A percentile compares a stretch with the other conserved stretches of the same genome.
Conservation (phyloP, 2,888 invertebrate genomes). For the Hirtodrosophila histrioides region DNA sequence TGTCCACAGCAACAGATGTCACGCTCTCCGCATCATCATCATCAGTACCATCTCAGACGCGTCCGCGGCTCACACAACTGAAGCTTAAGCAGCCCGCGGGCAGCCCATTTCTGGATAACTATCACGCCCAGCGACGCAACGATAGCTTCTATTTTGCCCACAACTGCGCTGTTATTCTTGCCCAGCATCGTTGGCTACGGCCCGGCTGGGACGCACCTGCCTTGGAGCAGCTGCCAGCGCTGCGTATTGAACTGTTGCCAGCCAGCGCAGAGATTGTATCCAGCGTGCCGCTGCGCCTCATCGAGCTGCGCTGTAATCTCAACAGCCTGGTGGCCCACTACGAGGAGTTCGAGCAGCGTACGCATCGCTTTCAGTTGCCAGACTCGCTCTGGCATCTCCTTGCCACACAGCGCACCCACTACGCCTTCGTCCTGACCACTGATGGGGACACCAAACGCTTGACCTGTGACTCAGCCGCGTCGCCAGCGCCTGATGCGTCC, state of each 20-base stretch:
- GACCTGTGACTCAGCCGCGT: slow-evolving; percentile 42
- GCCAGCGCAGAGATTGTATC: slow-evolving; percentile 57
- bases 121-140: slow-evolving; percentile 81
- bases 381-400: slow-evolving; percentile 63
- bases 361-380: slow-evolving; percentile 62
- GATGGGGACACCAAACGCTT: slow-evolving; percentile 76
- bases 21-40: slow-evolving; percentile 3
- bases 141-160: slow-evolving; percentile 83
- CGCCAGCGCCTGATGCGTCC: not conserved
- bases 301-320: slow-evolving; percentile 80
- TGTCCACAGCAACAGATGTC: slow-evolving; percentile 35
- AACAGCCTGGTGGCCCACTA: slow-evolving; percentile 80
- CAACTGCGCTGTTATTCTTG: slow-evolving; percentile 82
- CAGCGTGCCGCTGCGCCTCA: slow-evolving; percentile 61
- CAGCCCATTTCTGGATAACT: slow-evolving; percentile 77
- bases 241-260: slow-evolving; percentile 39
- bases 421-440: slow-evolving; percentile 78
- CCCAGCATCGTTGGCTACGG: slow-evolving; percentile 82
- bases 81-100: slow-evolving; percentile 58
- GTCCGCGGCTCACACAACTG: slow-evolving; percentile 79
- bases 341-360: slow-evolving; percentile 65
- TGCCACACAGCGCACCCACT: slow-evolving; percentile 62
- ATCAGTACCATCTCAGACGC: slow-evolving; percentile 1
- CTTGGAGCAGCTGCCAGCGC: not conserved
- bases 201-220: slow-evolving; percentile 7